Evolutionary conservation across 2,113 vertebrate genomes (phyloP).

Genomic region (Crocuta crocuta): DNA sequence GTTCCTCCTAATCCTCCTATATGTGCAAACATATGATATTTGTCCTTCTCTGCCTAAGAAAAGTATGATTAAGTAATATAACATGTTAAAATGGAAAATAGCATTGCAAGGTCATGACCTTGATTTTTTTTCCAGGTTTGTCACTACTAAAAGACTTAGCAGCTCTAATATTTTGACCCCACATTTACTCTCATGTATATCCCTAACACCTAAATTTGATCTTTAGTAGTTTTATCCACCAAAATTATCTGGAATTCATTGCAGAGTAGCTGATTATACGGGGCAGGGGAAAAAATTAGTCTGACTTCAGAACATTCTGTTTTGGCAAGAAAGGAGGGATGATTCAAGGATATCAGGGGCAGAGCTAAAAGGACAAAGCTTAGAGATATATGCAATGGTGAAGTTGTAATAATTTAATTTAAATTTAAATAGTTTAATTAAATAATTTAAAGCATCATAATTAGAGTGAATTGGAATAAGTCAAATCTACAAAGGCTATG

Average conservation of each 20-base stretch:
- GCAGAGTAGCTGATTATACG: background rate
- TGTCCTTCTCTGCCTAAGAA: no score
- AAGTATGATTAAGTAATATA: background rate
- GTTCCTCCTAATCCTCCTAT: no score
- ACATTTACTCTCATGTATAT: background rate
- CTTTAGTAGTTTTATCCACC: background rate
- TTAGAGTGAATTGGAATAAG: conserved; percentile 12
- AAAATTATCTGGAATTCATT: background rate
- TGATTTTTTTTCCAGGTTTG: background rate
- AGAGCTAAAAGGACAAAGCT: background rate
- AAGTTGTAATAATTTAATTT: background rate
- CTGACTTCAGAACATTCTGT: background rate
- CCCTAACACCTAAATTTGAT: background rate
- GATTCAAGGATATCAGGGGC: background rate
- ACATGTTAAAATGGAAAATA: background rate
- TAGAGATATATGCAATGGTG: background rate
- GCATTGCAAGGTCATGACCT: background rate
- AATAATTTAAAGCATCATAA: background rate
- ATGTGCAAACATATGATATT: no score
- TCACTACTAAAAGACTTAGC: background rate
- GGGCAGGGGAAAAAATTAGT: background rate
- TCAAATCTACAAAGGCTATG: background rate
- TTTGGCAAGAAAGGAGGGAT: background rate
- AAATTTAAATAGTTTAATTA: no score
- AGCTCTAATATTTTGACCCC: background rate